phyloP scores from a whole-genome alignment of 2,888 invertebrate species.

The Archips xylosteana region DNA sequence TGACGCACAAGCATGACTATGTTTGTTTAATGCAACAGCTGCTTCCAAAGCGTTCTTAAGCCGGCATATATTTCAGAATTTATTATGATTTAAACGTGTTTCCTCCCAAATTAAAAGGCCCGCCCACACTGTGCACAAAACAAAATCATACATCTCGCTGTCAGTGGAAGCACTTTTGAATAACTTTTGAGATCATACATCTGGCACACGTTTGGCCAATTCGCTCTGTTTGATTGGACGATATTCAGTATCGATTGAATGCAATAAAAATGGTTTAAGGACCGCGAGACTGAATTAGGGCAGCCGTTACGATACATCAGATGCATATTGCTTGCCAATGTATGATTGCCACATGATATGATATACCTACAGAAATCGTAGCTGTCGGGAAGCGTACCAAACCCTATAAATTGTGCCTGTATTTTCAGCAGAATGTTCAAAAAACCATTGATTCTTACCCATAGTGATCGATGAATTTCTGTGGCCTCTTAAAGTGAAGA shows the following conservation, averaged over 20 bases:
- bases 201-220: conserved; percentile 13
- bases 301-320: not conserved
- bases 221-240: not conserved
- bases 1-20: not conserved
- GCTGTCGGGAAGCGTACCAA: too few relatives aligned
- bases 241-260: conserved; percentile 1
- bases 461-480: too few relatives aligned
- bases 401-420: too few relatives aligned
- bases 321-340: not conserved
- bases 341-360: not conserved
- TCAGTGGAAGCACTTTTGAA: conserved; percentile 9
- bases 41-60: not conserved
- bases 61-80: not conserved
- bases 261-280: not conserved
- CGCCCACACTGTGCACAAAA: conserved; percentile 1
- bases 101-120: conserved; percentile 5
- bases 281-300: not conserved
- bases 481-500: too few relatives aligned
- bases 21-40: conserved; percentile 1
- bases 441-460: too few relatives aligned
- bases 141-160: conserved; percentile 7
- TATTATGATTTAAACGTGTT: not conserved
- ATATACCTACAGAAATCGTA: too few relatives aligned
- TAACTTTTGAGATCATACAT: conserved; percentile 15
- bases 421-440: too few relatives aligned